Percentiles rank a stretch among this genome's conserved stretches.
Evolutionary conservation across 2,113 vertebrate genomes (phyloP).

Genomic region (Toxostoma redivivum): DNA sequence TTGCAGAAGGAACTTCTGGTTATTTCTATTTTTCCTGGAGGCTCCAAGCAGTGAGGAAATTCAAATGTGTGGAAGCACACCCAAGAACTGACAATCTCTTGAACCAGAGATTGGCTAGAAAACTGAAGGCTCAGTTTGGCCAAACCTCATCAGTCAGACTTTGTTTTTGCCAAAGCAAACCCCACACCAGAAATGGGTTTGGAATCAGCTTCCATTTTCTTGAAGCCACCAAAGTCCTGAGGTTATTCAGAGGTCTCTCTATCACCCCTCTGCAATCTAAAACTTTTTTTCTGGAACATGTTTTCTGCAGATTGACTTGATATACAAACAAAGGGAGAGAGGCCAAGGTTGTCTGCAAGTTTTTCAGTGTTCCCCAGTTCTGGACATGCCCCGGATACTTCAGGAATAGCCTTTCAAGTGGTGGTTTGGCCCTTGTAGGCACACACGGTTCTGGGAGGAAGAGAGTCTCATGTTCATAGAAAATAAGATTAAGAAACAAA

Average conservation of each 20-base stretch:
- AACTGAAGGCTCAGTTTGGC: slow-evolving; percentile 21
- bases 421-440: slow-evolving; percentile 43
- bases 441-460: slow-evolving; percentile 33
- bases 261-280: slow-evolving; percentile 6
- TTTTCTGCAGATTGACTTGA: neutral
- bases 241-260: slow-evolving; percentile 55
- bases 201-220: slow-evolving; percentile 41
- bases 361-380: slow-evolving; percentile 2
- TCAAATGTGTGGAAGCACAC: slow-evolving; percentile 54
- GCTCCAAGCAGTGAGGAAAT: slow-evolving; percentile 35
- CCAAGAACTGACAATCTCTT: slow-evolving; percentile 14
- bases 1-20: slow-evolving; percentile 15
- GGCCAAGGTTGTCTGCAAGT: neutral
- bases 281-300: neutral
- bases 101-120: slow-evolving; percentile 37
- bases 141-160: slow-evolving; percentile 63
- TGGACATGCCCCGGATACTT: slow-evolving; percentile 11
- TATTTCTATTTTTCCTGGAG: slow-evolving; percentile 50
- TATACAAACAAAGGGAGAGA: neutral
- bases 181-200: slow-evolving; percentile 39
- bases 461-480: slow-evolving; percentile 37
- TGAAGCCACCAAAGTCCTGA: slow-evolving; percentile 1
- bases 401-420: slow-evolving; percentile 51
- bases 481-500: slow-evolving; percentile 63
- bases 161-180: slow-evolving; percentile 63